Evolutionary conservation across 2,113 vertebrate genomes (phyloP).

Genomic region (Myxocyprinus asiaticus): DNA sequence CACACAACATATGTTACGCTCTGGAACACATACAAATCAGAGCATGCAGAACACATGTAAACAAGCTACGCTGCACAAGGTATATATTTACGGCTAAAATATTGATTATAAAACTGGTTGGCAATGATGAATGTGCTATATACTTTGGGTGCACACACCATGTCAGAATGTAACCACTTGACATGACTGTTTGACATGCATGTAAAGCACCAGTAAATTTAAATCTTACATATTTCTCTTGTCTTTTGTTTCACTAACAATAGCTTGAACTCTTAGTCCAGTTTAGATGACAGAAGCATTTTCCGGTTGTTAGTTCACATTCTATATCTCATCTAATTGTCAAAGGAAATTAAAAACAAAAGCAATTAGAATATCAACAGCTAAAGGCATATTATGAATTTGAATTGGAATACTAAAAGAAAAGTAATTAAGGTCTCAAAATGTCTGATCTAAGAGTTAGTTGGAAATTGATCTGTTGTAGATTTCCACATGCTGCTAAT

Average conservation of each 20-base stretch:
- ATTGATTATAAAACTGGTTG: slow-evolving; percentile 1
- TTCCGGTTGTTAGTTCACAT: too few relatives aligned
- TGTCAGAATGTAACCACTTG: background rate
- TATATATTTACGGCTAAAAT: background rate
- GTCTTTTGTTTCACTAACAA: slow-evolving; percentile 7
- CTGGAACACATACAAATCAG: slow-evolving; percentile 42
- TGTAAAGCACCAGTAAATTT: background rate
- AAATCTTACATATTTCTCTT: background rate
- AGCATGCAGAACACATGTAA: slow-evolving; percentile 34
- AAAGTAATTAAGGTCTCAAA: too few relatives aligned
- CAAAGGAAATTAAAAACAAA: background rate
- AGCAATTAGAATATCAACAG: background rate
- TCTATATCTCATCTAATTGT: too few relatives aligned
- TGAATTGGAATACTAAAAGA: background rate
- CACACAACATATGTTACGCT: slow-evolving; percentile 41
- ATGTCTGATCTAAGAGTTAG: background rate
- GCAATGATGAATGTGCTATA: slow-evolving; percentile 25
- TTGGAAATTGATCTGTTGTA: background rate
- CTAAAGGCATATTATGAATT: background rate
- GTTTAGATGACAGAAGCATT: background rate
- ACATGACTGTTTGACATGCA: background rate
- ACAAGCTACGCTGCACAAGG: background rate
- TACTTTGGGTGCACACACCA: background rate
- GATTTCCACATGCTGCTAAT: too few relatives aligned
- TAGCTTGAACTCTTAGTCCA: background rate